A percentile compares a stretch with the other conserved stretches of the same genome.
Evolutionary conservation across 1,140 invertebrate genomes (phyloP).

Genomic region (Bilobella aurantiaca): DNA sequence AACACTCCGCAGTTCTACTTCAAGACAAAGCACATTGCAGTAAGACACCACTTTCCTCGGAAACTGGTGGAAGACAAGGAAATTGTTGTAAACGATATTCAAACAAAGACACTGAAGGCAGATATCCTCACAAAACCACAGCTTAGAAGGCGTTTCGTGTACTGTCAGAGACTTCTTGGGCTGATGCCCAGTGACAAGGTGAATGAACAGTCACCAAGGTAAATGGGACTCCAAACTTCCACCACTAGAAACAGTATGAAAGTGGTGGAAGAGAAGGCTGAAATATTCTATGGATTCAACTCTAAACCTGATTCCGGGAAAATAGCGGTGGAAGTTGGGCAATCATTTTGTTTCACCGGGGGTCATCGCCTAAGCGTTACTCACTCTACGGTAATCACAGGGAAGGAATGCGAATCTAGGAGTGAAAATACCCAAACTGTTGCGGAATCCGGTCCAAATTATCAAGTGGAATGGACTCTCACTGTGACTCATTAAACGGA

Average conservation of each 20-base stretch:
- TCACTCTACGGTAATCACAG: too few species aligned
- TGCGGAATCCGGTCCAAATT: too few species aligned
- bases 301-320: too few species aligned
- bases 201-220: neutral
- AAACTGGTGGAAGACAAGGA: constrained; percentile 23
- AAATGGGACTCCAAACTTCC: neutral
- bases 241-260: neutral
- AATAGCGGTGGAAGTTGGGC: too few species aligned
- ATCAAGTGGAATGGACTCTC: too few species aligned
- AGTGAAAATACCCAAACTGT: too few species aligned
- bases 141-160: neutral
- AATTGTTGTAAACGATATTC: constrained; percentile 9
- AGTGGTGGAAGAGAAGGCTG: neutral
- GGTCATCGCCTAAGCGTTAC: too few species aligned
- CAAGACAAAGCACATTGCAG: constrained; percentile 40
- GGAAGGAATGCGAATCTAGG: too few species aligned
- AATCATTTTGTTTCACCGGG: too few species aligned
- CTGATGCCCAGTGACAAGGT: neutral
- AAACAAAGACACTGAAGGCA: constrained; percentile 35
- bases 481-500: too few species aligned
- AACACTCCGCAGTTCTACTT: constrained; percentile 38
- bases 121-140: constrained; percentile 35
- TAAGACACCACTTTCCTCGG: constrained; percentile 37
- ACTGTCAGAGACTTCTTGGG: neutral
- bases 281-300: neutral